Evolutionary conservation across 2,797 vertebrate species (phyloP).

Genomic region (Coluber constrictor): DNA sequence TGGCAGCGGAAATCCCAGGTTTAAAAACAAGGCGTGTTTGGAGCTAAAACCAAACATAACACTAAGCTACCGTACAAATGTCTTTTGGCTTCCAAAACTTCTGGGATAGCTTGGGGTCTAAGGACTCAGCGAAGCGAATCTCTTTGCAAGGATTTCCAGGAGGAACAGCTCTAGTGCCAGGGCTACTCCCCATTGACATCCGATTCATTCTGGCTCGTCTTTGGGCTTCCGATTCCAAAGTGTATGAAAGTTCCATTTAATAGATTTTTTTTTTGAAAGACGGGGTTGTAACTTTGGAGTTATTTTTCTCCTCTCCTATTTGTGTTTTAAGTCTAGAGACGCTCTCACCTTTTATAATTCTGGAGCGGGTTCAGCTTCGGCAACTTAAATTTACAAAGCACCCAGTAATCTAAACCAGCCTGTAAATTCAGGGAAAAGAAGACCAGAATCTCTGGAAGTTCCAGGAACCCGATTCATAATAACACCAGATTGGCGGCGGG

Average conservation of each 20-base stretch:
- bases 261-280: background rate
- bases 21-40: background rate
- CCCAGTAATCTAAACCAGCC: slow-evolving; percentile 4
- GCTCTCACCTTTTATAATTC: background rate
- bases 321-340: background rate
- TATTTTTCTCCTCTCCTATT: background rate
- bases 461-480: background rate
- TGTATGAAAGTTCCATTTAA: background rate
- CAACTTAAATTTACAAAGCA: slow-evolving; percentile 20
- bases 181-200: background rate
- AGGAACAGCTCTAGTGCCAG: background rate
- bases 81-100: background rate
- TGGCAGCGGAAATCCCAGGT: too few species aligned
- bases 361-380: background rate
- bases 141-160: too few species aligned
- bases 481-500: background rate
- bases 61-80: background rate
- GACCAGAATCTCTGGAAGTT: background rate
- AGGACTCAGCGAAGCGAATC: background rate
- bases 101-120: background rate
- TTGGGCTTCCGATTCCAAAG: background rate
- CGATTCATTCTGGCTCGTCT: background rate
- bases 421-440: background rate
- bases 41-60: background rate
- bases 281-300: too few species aligned